Base-by-base conservation (phyloP, 2,113 vertebrate species). In the Desmodus rotundus region DNA sequence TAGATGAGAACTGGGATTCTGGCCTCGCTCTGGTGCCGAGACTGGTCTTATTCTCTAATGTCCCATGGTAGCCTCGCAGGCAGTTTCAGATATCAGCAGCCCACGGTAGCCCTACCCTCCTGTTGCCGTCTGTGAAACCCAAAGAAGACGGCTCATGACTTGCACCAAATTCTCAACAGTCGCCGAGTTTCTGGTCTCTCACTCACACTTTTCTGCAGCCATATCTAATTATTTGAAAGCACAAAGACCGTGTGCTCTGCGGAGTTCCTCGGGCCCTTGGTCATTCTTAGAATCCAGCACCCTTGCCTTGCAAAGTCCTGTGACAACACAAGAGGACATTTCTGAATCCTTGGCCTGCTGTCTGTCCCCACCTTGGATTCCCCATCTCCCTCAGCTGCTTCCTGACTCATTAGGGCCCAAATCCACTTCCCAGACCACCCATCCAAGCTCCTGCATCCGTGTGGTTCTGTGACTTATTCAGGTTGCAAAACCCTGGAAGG, bases 401-500 rank as follows among this genome's bases (percentile, higher is more conserved):
- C 43, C 50, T 63, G 33, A 41, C 43, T 87, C 19, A 70, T 41
- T 5, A 22, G 33, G 31, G 28, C 52, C 76, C 38, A 54, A 54
- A 63, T 38, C 63, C 52, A 54, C 87, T 24, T 47, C 76, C 41
- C n/a, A 65, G 52, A n/a, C 80, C 61, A 76, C 73, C 93, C 33
- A 5, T 43, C 61, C 65, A 38, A 11, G 26, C 88, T 96, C 80
- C 87, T 33, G 36, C 24, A 72, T 61, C 4, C 0, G 52, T 4
- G 86, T 5, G 86, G 31, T 17, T 81, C 61, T 74, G 56, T 36
- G n/a, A 87, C 54, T 87, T 50, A 4, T 73, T 73, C 28, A 67
- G 84, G 74, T 78, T 54, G 6, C 70, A 72, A 67, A 92, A 43
- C 43, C 70, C 22, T 6, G 38, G 45, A n/a, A 87, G 58, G 50